Base-by-base conservation (phyloP, 2,113 vertebrate species). In the Passer domesticus region DNA sequence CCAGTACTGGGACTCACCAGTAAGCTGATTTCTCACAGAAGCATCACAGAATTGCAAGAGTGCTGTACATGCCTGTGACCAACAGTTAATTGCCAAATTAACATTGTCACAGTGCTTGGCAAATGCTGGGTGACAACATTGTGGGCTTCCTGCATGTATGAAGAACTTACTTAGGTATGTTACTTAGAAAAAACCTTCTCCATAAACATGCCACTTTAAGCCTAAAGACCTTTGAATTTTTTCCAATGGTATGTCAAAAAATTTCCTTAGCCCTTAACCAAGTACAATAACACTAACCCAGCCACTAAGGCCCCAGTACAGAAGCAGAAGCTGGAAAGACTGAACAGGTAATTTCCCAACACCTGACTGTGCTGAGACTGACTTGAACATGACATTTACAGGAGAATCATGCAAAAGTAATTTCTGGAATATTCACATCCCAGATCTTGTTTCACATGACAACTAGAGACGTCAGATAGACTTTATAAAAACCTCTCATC, bases 141-240 rank as follows among this genome's bases (percentile, higher is more conserved):
- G 15, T 15, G 16, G 21, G 39, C n/a, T 43, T 81, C 22, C 4
- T 46, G 27, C 0, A 0, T 30, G 8, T 49, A 35, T 12, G 14
- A 80, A 11, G 21, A 58, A 37, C 6, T 58, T 66, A 58, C 8
- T 27, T 35, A 59, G 6, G 5, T 25, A 39, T 22, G 9, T 37
- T 37, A 37, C 35, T 37, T 9, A 64, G 17, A 44, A 56, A 37
- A 75, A 39, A 10, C 4, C 8, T 16, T 24, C 13, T 80, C 35
- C 24, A 64, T 47, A 15, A 47, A 15, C 9, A 59, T 21, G 6
- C 16, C 41, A 46, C 11, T 44, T 44, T 89, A 44, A 53, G 5
- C 20, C 86, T 49, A 53, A 33, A 80, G 80, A 41, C 0, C 4
- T 67, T 53, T 31, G 2, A 66, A 66, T 21, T 50, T 72, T 75